A percentile compares a stretch with the other conserved stretches of the same genome.
Evolutionary conservation across 2,797 vertebrate genomes (phyloP).

Genomic region (Pseudochirops cupreus): DNA sequence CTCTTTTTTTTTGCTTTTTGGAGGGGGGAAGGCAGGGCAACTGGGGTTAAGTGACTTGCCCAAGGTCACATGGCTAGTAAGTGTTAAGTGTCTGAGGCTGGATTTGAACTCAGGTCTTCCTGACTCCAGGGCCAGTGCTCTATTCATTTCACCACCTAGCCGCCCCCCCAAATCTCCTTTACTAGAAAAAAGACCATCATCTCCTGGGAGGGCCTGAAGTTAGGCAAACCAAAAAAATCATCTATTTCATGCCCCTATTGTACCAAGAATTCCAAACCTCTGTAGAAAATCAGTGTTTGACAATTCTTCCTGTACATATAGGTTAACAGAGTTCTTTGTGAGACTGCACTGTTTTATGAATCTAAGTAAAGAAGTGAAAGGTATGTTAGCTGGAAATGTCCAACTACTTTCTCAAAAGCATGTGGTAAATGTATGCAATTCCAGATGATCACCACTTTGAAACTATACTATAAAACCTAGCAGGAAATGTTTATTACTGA

Average conservation of each 20-base stretch:
- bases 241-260: not conserved
- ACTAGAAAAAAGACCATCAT: not conserved
- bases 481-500: conserved; percentile 72
- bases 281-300: not conserved
- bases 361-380: conserved; percentile 57
- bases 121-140: too few species aligned
- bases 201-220: not conserved
- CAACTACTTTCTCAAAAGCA: conserved; percentile 52
- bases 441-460: conserved; percentile 66
- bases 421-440: conserved; percentile 68
- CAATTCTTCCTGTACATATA: not conserved
- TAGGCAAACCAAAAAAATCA: not conserved
- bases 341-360: not conserved
- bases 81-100: too few species aligned
- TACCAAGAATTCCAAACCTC: not conserved
- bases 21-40: too few species aligned
- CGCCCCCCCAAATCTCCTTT: not conserved
- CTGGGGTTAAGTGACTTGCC: too few species aligned
- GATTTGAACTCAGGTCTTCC: too few species aligned
- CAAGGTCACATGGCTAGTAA: too few species aligned
- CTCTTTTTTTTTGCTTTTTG: too few species aligned
- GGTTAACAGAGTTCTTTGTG: not conserved
- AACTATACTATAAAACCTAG: conserved; percentile 68
- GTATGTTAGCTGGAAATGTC: conserved; percentile 33
- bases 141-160: too few species aligned